Evolutionary conservation across 2,113 vertebrate species (phyloP).

Genomic region (Oenanthe oenanthe): DNA sequence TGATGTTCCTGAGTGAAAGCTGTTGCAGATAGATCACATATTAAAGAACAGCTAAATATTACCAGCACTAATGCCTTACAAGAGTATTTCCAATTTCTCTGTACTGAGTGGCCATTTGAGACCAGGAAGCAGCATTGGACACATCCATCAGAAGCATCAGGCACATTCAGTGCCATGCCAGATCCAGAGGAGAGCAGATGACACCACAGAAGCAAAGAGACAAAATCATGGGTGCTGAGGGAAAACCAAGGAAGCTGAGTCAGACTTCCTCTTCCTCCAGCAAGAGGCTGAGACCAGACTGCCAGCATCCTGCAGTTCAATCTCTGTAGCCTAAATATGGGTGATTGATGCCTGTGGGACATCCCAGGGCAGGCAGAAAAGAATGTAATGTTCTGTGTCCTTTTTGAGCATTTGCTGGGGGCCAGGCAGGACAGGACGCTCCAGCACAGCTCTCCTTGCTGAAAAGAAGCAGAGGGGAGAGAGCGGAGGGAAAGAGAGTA

Average conservation of each 20-base stretch:
- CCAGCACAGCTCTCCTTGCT: background rate
- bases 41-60: background rate
- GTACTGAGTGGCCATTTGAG: background rate
- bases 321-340: background rate
- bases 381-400: fast-evolving
- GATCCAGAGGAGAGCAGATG: background rate
- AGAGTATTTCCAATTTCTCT: background rate
- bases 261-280: slow-evolving; percentile 47
- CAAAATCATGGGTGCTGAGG: background rate
- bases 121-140: background rate
- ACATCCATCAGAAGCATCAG: background rate
- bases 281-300: background rate
- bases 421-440: background rate
- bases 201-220: background rate
- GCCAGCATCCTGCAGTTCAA: background rate
- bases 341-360: background rate
- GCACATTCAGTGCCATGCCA: background rate
- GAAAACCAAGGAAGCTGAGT: slow-evolving; percentile 26
- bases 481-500: background rate
- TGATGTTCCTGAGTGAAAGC: background rate
- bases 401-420: background rate
- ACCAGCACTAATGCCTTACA: background rate
- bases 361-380: background rate
- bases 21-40: background rate
- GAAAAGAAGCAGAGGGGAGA: background rate